Evolutionary conservation across 2,113 vertebrate genomes (phyloP), one percentile per base, ranked within the genome.

Genomic region (Damaliscus lunatus): DNA sequence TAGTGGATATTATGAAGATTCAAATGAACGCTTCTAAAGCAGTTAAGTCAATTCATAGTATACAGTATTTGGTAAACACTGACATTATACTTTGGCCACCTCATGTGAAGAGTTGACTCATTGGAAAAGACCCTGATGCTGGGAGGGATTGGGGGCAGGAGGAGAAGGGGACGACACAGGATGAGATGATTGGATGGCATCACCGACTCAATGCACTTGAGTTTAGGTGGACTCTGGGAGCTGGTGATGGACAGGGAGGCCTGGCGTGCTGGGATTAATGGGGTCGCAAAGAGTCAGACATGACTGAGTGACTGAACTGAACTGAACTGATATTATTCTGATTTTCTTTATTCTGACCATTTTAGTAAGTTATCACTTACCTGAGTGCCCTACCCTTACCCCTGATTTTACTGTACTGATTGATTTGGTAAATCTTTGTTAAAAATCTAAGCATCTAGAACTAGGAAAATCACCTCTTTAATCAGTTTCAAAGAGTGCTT

Each of bases 391-490:
- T 48, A 14, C 13, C 27, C 48, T 10, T 3, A 52, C 36, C 53
- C 52, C 14, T 43, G 19, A 59, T 93, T 94, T 87, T 80, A 71
- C 55, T 80, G 53, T 33, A 60, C 29, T 64, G 57, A 2, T 84
- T 91, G 74, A 33, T 85, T 57, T 90, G 36, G 14, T 10, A 93
- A 25, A 43, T 85, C 53, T 94, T 27, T 87, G 13, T 60, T 88
- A 48, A 86, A 71, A 94, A 94, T 60, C 57, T 84, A 88, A 93
- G 23, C 52, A 31, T 52, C 27, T 64, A 89, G 52, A 91, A 46
- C 11, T 40, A 43, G 53, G 77, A 60, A 71, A 83, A 6, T 25
- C 6, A 46, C 19, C 19, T 53, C 3, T 80, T 10, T 25, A 59
- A 53, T 60, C 29, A 55, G 2, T 60, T 85, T 17, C 85, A 19